Percentiles rank a stretch among this genome's conserved stretches.
phyloP scores from a whole-genome alignment of 2,113 vertebrate genomes.

The Prietella phreatophila region DNA sequence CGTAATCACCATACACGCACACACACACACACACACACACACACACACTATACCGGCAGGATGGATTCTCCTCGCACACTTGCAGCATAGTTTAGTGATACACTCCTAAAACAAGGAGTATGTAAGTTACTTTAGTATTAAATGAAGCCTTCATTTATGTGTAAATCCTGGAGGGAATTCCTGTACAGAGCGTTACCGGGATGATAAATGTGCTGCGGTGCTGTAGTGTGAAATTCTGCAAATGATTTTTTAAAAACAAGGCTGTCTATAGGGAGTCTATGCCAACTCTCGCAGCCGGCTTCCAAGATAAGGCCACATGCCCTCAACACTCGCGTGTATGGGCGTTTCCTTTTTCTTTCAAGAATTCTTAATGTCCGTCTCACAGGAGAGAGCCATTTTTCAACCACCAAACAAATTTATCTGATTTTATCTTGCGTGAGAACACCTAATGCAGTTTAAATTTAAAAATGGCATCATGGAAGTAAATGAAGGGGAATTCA shows the following conservation, averaged over 20 bases:
- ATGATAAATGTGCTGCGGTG: not conserved
- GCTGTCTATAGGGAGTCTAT: constrained; percentile 4
- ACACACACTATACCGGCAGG: not conserved
- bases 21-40: constrained; percentile 52
- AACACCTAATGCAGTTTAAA: not conserved
- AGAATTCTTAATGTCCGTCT: not conserved
- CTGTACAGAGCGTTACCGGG: not conserved
- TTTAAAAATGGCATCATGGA: not conserved
- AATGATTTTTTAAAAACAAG: constrained; percentile 54
- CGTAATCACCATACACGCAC: constrained; percentile 66
- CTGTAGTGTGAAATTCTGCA: not conserved
- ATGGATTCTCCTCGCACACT: not conserved
- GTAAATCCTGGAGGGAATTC: not conserved
- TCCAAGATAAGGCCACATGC: constrained; percentile 60
- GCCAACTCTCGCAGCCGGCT: constrained; percentile 57
- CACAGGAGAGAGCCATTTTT: not conserved
- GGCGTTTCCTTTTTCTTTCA: constrained; percentile 33
- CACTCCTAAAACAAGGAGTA: not conserved
- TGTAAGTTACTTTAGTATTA: not conserved
- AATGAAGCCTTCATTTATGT: not conserved
- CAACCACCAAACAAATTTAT: not conserved
- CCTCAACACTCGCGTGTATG: constrained; percentile 27
- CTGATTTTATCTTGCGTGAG: not conserved
- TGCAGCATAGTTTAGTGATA: too few relatives aligned
- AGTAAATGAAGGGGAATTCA: not conserved